Evolutionary conservation across 2,888 invertebrate species (phyloP), one percentile per base, ranked within the genome.

Genomic region (Hirtodrosophila cameraria): DNA sequence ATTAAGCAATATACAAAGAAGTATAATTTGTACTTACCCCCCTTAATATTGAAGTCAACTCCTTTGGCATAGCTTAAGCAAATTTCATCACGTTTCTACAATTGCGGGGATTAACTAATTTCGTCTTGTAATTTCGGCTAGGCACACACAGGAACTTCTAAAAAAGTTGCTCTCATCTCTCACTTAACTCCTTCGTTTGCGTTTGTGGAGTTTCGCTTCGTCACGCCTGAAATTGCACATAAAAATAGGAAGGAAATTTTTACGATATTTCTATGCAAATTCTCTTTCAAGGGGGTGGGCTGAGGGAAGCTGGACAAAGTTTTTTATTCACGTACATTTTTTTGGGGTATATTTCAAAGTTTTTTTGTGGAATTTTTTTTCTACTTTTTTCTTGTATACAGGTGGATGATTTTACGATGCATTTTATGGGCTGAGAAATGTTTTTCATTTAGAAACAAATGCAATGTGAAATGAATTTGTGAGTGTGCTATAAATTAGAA

Each of bases 221-320:
- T 78, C 86, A 80, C 83, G 79, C 75, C 70, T 59, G 23, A 55
- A 85, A 71, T 74, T 82, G 78, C 65, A 74, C 52, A 61, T 59
- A 46, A 55, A 43, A 70, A 67, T 27, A 23, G 52, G 15, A 49
- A 45, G 52, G 36, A 48, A 43, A 66, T 74, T 82, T 80, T 80
- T 85, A 80, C 79, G 79, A 82, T 85, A 38, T 80, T 80, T 28
- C 75, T 82, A 80, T 80, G 79, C 79, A 85, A 80, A 80, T 80
- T 83, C 62, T 15, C 9, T 36, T 50, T 35, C 0, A 9, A 5
- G 20, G 27, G 50, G 55, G 23, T 4, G 25, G 13, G 33, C 11
- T 53, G 38, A 42, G 50, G 55, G 23, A 18, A 20, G 13, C 36
- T 12, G 57, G 38, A 42, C 25, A 31, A 42, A n/a, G n/a, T 42